phyloP scores from a whole-genome alignment of 2,797 vertebrate genomes.

The Pelochelys cantorii region DNA sequence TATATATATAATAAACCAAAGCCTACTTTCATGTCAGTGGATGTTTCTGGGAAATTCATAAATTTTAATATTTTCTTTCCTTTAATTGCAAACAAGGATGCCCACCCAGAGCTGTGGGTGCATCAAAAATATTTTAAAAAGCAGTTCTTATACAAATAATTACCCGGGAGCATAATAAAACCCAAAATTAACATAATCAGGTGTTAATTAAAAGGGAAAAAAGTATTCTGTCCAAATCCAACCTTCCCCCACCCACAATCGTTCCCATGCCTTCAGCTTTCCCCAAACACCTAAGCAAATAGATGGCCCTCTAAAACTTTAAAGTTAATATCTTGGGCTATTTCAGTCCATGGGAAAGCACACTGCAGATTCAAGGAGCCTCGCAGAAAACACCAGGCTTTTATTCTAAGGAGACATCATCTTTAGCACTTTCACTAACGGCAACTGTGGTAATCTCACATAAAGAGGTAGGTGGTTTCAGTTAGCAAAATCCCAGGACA shows the following conservation, averaged over 20 bases:
- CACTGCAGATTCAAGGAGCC: not conserved
- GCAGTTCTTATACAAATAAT: not conserved
- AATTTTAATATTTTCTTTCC: not conserved
- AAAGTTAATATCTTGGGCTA: not conserved
- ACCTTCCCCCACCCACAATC: not conserved
- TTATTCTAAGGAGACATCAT: not conserved
- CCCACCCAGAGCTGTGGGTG: not conserved
- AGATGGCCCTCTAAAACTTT: not conserved
- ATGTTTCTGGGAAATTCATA: not conserved
- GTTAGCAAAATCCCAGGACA: not conserved
- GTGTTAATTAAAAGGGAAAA: not conserved
- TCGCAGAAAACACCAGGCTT: not conserved
- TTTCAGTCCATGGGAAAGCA: not conserved
- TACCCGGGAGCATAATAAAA: not conserved
- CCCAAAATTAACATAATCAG: not conserved
- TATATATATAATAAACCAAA: not conserved
- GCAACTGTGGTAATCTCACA: not conserved
- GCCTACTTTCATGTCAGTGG: not conserved
- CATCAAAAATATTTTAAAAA: not conserved
- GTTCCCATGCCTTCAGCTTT: not conserved
- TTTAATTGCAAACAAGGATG: not conserved
- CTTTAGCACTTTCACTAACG: not conserved
- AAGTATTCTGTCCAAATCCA: not conserved
- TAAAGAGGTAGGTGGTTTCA: not conserved
- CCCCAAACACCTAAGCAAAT: not conserved